A percentile compares a stretch with the other conserved stretches of the same genome.
These are phyloP conservation scores for Drosophila sp. DNA, from an alignment of 1,140 invertebrate genomes.

Conservation along the genomic window DNA sequence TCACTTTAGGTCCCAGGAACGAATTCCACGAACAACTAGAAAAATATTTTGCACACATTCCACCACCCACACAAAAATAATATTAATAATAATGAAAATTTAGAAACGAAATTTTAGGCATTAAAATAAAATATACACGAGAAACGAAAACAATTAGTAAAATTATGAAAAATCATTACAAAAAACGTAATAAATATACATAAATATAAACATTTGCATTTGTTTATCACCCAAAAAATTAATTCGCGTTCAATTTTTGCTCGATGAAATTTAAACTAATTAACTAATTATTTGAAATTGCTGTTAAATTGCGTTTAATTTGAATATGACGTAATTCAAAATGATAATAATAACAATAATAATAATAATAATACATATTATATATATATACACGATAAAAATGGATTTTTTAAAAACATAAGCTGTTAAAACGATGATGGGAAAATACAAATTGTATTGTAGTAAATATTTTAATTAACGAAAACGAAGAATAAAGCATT, in stretches of 20 bases:
- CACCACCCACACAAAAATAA: constrained; percentile 14
- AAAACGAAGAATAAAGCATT: constrained; percentile 70
- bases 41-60: constrained; percentile 44
- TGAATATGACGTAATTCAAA: constrained; percentile 37
- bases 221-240: constrained; percentile 34
- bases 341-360: constrained; percentile 63
- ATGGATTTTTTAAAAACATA: constrained; percentile 65
- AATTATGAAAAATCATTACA: constrained; percentile 27
- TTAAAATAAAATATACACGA: constrained; percentile 73
- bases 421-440: constrained; percentile 75
- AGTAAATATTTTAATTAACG: constrained; percentile 63
- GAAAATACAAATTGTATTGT: constrained; percentile 66
- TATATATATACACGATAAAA: constrained; percentile 64
- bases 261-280: constrained; percentile 49
- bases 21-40: constrained; percentile 21
- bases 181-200: background rate
- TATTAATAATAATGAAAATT: constrained; percentile 27
- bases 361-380: constrained; percentile 63
- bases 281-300: constrained; percentile 9
- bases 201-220: constrained; percentile 10
- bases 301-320: constrained; percentile 68
- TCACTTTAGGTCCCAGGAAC: constrained; percentile 59
- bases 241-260: constrained; percentile 70
- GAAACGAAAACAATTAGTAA: constrained; percentile 33
- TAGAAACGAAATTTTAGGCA: constrained; percentile 65